phyloP scores from a whole-genome alignment of 1,140 invertebrate species.

The Caenorhabditis remanei region DNA sequence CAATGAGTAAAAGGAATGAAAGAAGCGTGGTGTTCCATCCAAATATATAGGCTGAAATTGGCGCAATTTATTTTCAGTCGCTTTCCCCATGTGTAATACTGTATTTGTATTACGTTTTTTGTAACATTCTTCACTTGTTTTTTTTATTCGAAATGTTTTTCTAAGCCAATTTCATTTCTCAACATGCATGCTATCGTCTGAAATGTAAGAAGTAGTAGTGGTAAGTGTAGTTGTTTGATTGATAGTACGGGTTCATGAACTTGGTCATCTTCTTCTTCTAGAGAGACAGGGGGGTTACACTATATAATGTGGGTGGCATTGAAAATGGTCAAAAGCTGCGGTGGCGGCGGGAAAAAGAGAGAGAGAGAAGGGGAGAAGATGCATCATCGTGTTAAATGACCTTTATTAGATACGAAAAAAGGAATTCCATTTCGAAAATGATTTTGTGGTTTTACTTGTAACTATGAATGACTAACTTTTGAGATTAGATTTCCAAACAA shows the following conservation, averaged over 20 bases:
- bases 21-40: background rate
- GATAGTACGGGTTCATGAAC: slow-evolving; percentile 13
- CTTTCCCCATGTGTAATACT: background rate
- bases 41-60: slow-evolving; percentile 41
- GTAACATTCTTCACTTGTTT: slow-evolving; percentile 43
- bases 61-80: slow-evolving; percentile 7
- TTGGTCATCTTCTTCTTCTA: background rate
- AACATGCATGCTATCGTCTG: background rate
- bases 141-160: slow-evolving; percentile 6
- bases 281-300: background rate
- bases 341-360: too few relatives aligned
- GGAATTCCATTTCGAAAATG: too few relatives aligned
- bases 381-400: too few relatives aligned
- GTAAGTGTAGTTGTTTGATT: background rate
- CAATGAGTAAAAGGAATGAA: background rate
- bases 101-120: slow-evolving; percentile 40
- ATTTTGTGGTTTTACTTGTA: too few relatives aligned
- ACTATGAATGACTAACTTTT: too few relatives aligned
- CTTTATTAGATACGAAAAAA: too few relatives aligned
- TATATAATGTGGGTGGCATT: slow-evolving; percentile 14
- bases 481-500: too few relatives aligned
- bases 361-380: too few relatives aligned
- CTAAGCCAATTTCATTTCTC: background rate
- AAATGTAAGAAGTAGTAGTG: background rate
- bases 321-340: background rate